Conservation (phyloP, 2,113 vertebrate species). For the Podilymbus podiceps region DNA sequence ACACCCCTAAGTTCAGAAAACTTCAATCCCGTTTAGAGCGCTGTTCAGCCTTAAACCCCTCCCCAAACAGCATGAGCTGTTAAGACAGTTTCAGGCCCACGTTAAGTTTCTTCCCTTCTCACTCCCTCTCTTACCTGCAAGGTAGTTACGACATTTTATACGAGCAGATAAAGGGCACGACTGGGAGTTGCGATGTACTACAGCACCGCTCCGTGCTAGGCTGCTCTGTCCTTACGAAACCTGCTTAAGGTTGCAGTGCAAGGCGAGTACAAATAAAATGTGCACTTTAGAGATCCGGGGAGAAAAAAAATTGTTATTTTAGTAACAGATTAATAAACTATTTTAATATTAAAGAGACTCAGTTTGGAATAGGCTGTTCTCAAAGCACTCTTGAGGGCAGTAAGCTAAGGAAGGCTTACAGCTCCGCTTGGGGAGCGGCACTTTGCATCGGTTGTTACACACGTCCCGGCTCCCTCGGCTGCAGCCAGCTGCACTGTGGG, state of each 20-base stretch:
- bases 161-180: not conserved
- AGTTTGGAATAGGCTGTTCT: conserved; percentile 10
- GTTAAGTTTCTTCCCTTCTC: not conserved
- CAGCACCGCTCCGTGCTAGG: not conserved
- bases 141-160: not conserved
- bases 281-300: conserved; percentile 69
- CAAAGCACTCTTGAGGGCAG: not conserved
- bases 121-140: not conserved
- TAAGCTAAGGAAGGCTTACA: not conserved
- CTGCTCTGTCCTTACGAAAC: not conserved
- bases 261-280: not conserved
- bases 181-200: not conserved
- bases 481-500: no score
- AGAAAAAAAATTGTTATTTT: conserved; percentile 25
- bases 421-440: not conserved
- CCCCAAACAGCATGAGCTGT: not conserved
- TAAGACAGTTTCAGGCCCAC: not conserved
- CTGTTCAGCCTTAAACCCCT: not conserved
- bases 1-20: not conserved
- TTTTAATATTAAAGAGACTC: conserved; percentile 61
- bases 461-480: not conserved
- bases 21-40: not conserved
- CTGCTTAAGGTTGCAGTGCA: conserved; percentile 8
- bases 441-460: no score
- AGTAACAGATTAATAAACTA: conserved; percentile 77